Evolutionary conservation across 1,140 invertebrate genomes (phyloP).

Genomic region (Drosophila serrata): DNA sequence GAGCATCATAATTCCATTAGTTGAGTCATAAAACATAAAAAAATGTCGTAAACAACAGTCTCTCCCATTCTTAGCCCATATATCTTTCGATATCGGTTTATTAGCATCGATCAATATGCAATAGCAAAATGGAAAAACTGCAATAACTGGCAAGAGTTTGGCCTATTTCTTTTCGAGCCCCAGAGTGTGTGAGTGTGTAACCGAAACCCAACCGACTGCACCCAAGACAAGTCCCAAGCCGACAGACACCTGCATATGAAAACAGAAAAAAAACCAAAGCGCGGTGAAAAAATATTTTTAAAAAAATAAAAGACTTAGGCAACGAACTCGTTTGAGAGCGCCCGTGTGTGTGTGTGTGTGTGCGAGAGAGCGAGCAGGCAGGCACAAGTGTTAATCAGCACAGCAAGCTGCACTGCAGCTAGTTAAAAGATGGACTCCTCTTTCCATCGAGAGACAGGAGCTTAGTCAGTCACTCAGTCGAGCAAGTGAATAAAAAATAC

Average conservation of each 20-base stretch:
- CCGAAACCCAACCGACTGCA: slow-evolving; percentile 37
- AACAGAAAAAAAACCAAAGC: slow-evolving; percentile 42
- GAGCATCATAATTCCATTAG: slow-evolving; percentile 39
- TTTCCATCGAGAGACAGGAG: slow-evolving; percentile 22
- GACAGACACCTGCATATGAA: slow-evolving; percentile 47
- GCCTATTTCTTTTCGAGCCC: slow-evolving; percentile 64
- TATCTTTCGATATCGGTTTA: slow-evolving; percentile 24
- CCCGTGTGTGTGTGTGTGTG: slow-evolving; percentile 33
- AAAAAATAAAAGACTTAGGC: slow-evolving; percentile 78
- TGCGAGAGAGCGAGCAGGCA: too few species aligned
- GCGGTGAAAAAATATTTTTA: slow-evolving; percentile 55
- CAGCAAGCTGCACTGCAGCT: slow-evolving; percentile 71
- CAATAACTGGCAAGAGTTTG: slow-evolving; percentile 62
- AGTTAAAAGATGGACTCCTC: slow-evolving; percentile 59
- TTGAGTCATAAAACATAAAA: slow-evolving; percentile 41
- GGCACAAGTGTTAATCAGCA: slow-evolving; percentile 76
- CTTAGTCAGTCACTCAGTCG: slow-evolving; percentile 54
- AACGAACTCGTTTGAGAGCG: slow-evolving; percentile 76
- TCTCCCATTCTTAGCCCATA: slow-evolving; percentile 30
- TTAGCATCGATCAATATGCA: slow-evolving; percentile 37
- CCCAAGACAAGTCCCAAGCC: slow-evolving; percentile 44
- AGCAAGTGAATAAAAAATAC: slow-evolving; percentile 44
- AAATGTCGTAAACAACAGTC: slow-evolving; percentile 15
- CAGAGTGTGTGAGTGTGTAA: slow-evolving; percentile 21
- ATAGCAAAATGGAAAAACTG: slow-evolving; percentile 48